Base-by-base conservation (phyloP, 2,113 vertebrate species). In the Phocoena phocoena region DNA sequence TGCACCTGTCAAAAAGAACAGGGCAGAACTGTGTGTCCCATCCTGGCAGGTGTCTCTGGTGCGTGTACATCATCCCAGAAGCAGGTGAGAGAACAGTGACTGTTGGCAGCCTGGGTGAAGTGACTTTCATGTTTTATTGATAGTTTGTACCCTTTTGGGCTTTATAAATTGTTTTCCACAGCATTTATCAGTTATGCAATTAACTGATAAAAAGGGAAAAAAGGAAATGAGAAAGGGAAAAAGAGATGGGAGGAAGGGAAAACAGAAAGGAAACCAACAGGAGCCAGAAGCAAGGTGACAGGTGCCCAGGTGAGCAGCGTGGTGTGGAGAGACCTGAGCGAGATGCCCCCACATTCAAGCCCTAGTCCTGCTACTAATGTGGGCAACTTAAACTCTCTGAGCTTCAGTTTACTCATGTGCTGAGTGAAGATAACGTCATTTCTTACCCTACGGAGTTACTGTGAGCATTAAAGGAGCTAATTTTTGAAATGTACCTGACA, bases 271-370 rank as follows among this genome's bases (percentile, higher is more conserved):
- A n/a, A 93, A 77, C 36, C 13, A 41, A 33, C 0, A 65, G 11
- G 84, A 50, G 73, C 14, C 21, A 47, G 6, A 68, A 73, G 8
- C n/a, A 63, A 38, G 41, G 28, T 0, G 28, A 28, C 36, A 62
- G 33, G 44, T 33, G 9, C 6, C 0, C 0, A 23, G 76, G 63
- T 7, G 3, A 11, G 31, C 31, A 13, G n/a, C 5, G n/a, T n/a
- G 71, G 20, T 20, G 10, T 25, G 38, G 38, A 79, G 73, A 47
- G 41, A 41, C n/a, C 3, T 17, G 18, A 41, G 23, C 14, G 18
- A 55, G 67, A n/a, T 3, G 21, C 44, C 60, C 74, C 44, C 23
- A 20, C 25, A 53, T 0, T 15, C 77, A 62, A 84, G 65, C 38
- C 65, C 31, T 70, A 14, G 38, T 31, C 71, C 65, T 17, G 21